These are phyloP conservation scores for Leptura quadrifasciata DNA, from an alignment of 2,888 invertebrate species.

Conservation along the genomic window DNA sequence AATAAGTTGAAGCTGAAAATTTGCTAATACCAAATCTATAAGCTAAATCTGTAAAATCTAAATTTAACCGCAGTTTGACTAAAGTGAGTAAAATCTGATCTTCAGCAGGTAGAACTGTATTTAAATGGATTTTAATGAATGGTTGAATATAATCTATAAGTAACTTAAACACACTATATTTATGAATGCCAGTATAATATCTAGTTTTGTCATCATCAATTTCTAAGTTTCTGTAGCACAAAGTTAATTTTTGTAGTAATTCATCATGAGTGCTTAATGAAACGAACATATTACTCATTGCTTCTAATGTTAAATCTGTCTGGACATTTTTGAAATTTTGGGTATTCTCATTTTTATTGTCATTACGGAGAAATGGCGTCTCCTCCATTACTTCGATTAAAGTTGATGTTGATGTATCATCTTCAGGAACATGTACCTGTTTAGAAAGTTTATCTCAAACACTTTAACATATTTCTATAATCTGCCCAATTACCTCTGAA, in stretches of 20 bases:
- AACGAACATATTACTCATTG: background rate
- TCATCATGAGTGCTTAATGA: background rate
- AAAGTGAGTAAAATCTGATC: slow-evolving; percentile 37
- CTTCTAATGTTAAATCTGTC: too few species aligned
- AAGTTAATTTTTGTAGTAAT: background rate
- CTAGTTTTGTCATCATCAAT: slow-evolving; percentile 18
- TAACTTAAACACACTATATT: background rate
- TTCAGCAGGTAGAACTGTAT: slow-evolving; percentile 1
- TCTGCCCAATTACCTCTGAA: too few species aligned
- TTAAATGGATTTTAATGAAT: slow-evolving; percentile 3
- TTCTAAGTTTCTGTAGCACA: too few species aligned
- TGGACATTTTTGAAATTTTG: too few species aligned
- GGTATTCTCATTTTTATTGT: too few species aligned
- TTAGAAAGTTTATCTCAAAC: too few species aligned
- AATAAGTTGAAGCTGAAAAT: slow-evolving; percentile 29
- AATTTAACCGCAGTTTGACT: slow-evolving; percentile 39
- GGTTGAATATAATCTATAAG: slow-evolving; percentile 3
- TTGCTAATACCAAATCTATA: slow-evolving; percentile 35
- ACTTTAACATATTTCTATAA: too few species aligned
- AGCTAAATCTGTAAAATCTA: slow-evolving; percentile 42
- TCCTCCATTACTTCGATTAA: too few species aligned
- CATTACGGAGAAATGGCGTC: too few species aligned
- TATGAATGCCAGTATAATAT: slow-evolving; percentile 34
- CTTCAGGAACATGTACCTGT: too few species aligned
- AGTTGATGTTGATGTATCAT: too few species aligned